These are phyloP conservation scores for Drosophila oshimai DNA, from an alignment of 1,140 invertebrate genomes.

Conservation along the genomic window DNA sequence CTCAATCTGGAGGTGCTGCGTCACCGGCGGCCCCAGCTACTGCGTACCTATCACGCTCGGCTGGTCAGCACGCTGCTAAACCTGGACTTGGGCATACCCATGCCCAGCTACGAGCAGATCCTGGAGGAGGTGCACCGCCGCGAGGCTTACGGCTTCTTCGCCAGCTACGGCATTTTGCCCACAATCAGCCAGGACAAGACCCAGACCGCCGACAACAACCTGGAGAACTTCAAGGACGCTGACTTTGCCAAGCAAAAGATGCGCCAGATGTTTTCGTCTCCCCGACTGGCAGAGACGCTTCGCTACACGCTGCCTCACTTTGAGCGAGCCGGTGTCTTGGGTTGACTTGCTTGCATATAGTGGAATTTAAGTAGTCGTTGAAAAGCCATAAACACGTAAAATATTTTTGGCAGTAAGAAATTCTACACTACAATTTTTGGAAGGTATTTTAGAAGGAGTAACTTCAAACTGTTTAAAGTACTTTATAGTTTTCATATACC, in stretches of 20 bases:
- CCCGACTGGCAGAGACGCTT: conserved; percentile 53
- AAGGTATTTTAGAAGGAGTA: too few relatives aligned
- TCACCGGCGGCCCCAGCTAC: conserved; percentile 70
- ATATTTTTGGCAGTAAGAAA: too few relatives aligned
- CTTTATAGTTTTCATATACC: too few relatives aligned
- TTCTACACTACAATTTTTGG: too few relatives aligned
- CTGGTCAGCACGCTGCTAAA: conserved; percentile 71
- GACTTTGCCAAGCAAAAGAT: conserved; percentile 68
- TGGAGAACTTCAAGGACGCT: conserved; percentile 64
- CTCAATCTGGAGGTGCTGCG: conserved; percentile 62
- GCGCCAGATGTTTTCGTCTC: conserved; percentile 58
- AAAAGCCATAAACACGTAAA: too few relatives aligned
- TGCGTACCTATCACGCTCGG: conserved; percentile 69
- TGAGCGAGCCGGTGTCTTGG: conserved; percentile 57
- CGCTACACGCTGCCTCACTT: conserved; percentile 68
- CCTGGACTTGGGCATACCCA: conserved; percentile 40
- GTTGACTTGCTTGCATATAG: conserved; percentile 8
- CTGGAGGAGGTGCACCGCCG: conserved; percentile 70
- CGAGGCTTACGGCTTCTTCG: conserved; percentile 73
- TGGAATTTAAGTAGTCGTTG: not conserved
- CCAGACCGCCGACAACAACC: conserved; percentile 56
- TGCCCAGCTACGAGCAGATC: conserved; percentile 78
- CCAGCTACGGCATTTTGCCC: conserved; percentile 68
- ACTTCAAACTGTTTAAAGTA: too few relatives aligned
- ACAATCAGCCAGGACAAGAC: conserved; percentile 67